Percentiles rank a stretch among this genome's conserved stretches.
Evolutionary conservation across 2,797 vertebrate species (phyloP).

Genomic region (Acanthis flammea): DNA sequence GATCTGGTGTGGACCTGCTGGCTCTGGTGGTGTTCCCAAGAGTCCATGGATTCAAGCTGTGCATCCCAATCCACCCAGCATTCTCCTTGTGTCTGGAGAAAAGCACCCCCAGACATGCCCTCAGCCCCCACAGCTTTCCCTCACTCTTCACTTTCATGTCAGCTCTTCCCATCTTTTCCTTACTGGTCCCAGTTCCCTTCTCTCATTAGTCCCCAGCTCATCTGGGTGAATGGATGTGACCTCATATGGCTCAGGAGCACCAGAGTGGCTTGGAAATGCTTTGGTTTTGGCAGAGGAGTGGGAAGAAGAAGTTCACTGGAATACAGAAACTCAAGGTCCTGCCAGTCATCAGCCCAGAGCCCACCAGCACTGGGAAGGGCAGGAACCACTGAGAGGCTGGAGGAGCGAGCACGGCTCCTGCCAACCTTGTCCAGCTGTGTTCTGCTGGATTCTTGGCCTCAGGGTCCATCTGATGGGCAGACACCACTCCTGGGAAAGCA

Average conservation of each 20-base stretch:
- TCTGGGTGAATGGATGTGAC: accelerated
- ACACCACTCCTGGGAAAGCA: not conserved
- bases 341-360: not conserved
- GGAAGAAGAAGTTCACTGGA: not conserved
- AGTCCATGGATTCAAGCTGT: not conserved
- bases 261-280: not conserved
- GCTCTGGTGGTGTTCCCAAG: not conserved
- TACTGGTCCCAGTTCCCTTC: not conserved
- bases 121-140: not conserved
- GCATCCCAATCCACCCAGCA: not conserved
- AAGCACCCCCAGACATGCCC: not conserved
- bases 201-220: not conserved
- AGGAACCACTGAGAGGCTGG: not conserved
- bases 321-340: not conserved
- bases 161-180: not conserved
- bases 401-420: accelerated
- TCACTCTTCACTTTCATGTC: not conserved
- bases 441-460: not conserved
- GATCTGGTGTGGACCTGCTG: not conserved
- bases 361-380: not conserved
- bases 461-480: accelerated
- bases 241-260: not conserved
- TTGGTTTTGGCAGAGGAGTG: not conserved
- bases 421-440: accelerated
- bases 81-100: not conserved